phyloP scores from a whole-genome alignment of 2,888 invertebrate species.

The Ischnus inquisitorius region DNA sequence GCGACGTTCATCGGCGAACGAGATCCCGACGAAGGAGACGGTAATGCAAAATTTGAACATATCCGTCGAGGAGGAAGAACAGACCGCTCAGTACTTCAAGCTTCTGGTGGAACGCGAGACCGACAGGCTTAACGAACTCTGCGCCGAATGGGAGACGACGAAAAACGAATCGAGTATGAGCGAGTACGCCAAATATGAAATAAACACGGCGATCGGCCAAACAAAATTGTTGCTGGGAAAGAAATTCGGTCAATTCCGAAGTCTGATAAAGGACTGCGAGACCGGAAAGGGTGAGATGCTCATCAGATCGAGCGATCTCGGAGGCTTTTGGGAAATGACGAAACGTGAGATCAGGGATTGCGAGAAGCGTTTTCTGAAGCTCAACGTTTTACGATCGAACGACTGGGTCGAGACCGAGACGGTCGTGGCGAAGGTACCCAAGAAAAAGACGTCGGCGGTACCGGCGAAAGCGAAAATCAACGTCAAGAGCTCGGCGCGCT shows the following conservation, averaged over 20 bases:
- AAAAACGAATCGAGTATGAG: constrained; percentile 83
- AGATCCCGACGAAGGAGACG: constrained; percentile 80
- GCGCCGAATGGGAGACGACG: constrained; percentile 87
- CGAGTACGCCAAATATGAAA: constrained; percentile 87
- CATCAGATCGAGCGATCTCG: constrained; percentile 90
- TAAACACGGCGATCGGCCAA: constrained; percentile 92
- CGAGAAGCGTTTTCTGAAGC: constrained; percentile 76
- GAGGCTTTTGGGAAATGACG: constrained; percentile 96
- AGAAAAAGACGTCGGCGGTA: constrained; percentile 34
- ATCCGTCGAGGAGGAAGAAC: constrained; percentile 80
- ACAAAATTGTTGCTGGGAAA: constrained; percentile 91
- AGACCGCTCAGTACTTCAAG: constrained; percentile 85
- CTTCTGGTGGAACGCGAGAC: constrained; percentile 86
- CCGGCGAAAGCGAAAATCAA: constrained; percentile 48
- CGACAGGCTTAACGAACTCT: constrained; percentile 86
- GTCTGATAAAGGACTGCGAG: constrained; percentile 84
- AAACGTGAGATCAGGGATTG: constrained; percentile 88
- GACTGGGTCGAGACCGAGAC: constrained; percentile 85
- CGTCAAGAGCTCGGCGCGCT: constrained; percentile 72
- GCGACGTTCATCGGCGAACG: constrained; percentile 30
- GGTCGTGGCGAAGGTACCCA: not conserved
- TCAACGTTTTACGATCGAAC: constrained; percentile 72
- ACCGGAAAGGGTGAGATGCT: constrained; percentile 85
- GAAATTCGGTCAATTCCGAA: constrained; percentile 92
- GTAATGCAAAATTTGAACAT: constrained; percentile 79